Evolutionary conservation across 2,888 invertebrate genomes (phyloP).

Genomic region (Acanthosepion lycidas): DNA sequence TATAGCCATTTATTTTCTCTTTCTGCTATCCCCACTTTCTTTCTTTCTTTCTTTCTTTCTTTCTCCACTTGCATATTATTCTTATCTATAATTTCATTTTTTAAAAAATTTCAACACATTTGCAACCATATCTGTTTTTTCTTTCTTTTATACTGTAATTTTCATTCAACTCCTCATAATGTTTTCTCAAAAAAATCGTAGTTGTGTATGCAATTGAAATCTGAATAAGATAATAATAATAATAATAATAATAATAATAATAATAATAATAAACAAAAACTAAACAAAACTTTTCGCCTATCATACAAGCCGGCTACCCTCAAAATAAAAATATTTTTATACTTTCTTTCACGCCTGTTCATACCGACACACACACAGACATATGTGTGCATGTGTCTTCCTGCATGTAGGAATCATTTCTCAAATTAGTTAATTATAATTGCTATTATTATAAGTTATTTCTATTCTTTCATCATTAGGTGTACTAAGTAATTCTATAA

Average conservation of each 20-base stretch:
- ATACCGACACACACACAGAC: neutral
- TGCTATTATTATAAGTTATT: neutral
- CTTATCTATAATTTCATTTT: too few relatives aligned
- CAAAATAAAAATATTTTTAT: neutral
- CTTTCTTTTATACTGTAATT: neutral
- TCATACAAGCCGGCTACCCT: too few relatives aligned
- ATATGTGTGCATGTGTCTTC: neutral
- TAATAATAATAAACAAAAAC: too few relatives aligned
- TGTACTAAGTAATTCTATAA: neutral
- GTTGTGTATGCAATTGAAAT: neutral
- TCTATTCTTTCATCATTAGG: neutral
- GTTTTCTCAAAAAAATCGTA: neutral
- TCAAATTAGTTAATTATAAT: constrained; percentile 18
- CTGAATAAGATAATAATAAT: neutral
- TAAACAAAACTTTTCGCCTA: neutral
- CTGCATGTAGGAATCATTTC: neutral
- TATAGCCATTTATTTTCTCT: fast-evolving
- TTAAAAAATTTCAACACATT: too few relatives aligned
- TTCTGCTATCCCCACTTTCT: too few relatives aligned
- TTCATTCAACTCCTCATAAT: neutral
- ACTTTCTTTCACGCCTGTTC: neutral
- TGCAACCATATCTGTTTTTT: neutral
- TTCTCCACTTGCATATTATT: too few relatives aligned
- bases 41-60: neutral
- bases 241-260: too few relatives aligned